Conservation (phyloP, 2,888 invertebrate genomes). For the Pilophorus perplexus region DNA sequence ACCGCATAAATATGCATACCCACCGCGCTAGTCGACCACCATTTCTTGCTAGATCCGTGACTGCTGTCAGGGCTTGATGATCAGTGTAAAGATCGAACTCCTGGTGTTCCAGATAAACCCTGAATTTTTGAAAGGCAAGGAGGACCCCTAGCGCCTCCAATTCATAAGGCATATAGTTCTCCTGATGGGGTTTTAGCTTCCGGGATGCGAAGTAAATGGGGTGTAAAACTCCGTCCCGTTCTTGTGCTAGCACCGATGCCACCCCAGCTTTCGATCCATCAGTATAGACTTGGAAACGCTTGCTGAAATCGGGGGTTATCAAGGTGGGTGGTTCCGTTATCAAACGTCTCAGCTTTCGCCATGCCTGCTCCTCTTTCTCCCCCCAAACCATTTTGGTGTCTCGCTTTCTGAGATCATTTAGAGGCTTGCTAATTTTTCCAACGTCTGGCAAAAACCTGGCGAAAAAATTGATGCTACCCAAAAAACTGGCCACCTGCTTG, state of each 20-base stretch:
- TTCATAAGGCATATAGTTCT: conserved; percentile 6
- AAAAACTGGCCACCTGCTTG: conserved; percentile 14
- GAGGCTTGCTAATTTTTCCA: conserved; percentile 33
- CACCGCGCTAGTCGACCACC: conserved; percentile 11
- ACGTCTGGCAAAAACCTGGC: conserved; percentile 9
- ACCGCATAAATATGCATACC: neutral
- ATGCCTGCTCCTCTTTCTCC: conserved; percentile 3
- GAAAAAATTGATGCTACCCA: conserved; percentile 24
- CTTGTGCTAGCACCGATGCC: conserved; percentile 19
- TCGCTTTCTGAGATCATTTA: conserved; percentile 46
- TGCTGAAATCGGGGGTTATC: neutral
- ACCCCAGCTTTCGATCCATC: conserved; percentile 17
- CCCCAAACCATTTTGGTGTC: conserved; percentile 6
- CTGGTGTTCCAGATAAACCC: neutral
- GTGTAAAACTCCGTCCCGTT: conserved; percentile 8
- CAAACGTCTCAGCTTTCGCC: neutral
- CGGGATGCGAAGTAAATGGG: neutral
- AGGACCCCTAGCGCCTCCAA: neutral
- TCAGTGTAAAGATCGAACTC: conserved; percentile 18
- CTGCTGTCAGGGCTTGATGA: conserved; percentile 16
- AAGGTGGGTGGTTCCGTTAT: conserved; percentile 14
- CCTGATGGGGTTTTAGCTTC: conserved; percentile 1
- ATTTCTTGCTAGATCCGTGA: conserved; percentile 3
- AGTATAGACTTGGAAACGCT: conserved; percentile 1
- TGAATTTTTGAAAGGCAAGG: conserved; percentile 5